These are phyloP conservation scores for Lithosia quadra DNA, from an alignment of 2,888 invertebrate genomes.

Conservation along the genomic window DNA sequence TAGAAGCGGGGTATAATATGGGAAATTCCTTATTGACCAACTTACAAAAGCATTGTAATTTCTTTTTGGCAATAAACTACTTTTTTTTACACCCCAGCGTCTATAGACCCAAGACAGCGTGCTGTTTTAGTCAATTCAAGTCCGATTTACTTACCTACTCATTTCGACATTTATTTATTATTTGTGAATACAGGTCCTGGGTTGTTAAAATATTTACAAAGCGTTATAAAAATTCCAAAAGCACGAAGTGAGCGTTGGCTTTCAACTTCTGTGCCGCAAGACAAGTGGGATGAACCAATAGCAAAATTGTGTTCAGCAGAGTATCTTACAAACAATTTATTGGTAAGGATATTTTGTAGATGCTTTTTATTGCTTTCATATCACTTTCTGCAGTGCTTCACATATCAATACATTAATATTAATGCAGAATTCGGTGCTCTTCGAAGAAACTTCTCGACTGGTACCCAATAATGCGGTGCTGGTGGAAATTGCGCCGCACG, in stretches of 20 bases:
- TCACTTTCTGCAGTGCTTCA: not conserved
- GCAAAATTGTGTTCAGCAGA: slow-evolving; percentile 42
- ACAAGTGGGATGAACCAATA: slow-evolving; percentile 47
- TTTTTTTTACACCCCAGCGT: no score
- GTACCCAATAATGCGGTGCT: slow-evolving; percentile 93
- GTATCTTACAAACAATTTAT: slow-evolving; percentile 44
- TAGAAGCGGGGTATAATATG: no score
- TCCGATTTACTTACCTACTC: no score
- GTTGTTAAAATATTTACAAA: slow-evolving; percentile 86
- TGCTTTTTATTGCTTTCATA: not conserved
- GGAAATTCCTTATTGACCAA: no score
- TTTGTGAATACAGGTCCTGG: slow-evolving; percentile 57
- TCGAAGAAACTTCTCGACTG: slow-evolving; percentile 92
- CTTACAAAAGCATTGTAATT: no score
- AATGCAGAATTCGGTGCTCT: slow-evolving; percentile 88
- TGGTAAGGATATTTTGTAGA: slow-evolving; percentile 28
- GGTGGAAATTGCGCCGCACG: slow-evolving; percentile 96
- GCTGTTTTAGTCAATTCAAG: no score
- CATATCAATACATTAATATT: fast-evolving
- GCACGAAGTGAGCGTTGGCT: slow-evolving; percentile 92
- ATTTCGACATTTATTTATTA: no score
- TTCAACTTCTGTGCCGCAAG: slow-evolving; percentile 92
- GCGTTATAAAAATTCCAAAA: slow-evolving; percentile 88
- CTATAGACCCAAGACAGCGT: no score
- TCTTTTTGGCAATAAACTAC: no score